Evolutionary conservation across 2,888 invertebrate species (phyloP), one percentile per base, ranked within the genome.

Genomic region (Tolmerus cingulatus): DNA sequence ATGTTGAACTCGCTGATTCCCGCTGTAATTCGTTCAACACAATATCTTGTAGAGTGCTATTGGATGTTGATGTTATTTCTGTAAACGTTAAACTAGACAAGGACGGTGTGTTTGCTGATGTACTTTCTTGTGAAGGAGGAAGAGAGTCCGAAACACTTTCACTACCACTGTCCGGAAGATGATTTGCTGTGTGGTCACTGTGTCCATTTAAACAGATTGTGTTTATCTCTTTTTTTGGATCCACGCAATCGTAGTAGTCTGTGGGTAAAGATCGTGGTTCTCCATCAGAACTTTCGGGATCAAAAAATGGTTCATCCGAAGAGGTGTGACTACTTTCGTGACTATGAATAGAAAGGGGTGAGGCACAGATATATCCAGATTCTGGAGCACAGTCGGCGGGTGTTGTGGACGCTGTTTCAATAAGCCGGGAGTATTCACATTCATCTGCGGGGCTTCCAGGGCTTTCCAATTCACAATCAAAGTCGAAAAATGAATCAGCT

Each of bases 391-490:
- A 92, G 90, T 93, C 93, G 12, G 91, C 89, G 37, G 94, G 92
- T 88, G 93, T 93, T 88, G 93, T 93, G 89, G 94, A 94, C 90
- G 93, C 93, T 90, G 94, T 94, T 92, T 90, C 93, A 90, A 93
- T 92, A 79, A 93, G 90, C 88, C 92, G 91, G 88, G 94, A 93
- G 87, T 94, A 93, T 91, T 95, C 95, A 89, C 93, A 93, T 89
- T 94, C 94, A 89, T 96, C 96, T 81, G 94, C 94, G 0, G 96
- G 96, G 89, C 96, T 96, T 82, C 94, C 95, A 0, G 96, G 95
- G 88, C 95, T 95, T 89, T 95, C 95, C 14, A 95, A 93, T 89
- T 95, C 95, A 89, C 95, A 93, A 90, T 94, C 95, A 89, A 95
- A 95, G 91, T 95, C 95, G 90, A 95, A 94, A 90, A 94, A 95